These are phyloP conservation scores for Cotesia typhae DNA, from an alignment of 1,140 invertebrate genomes.

Conservation along the genomic window DNA sequence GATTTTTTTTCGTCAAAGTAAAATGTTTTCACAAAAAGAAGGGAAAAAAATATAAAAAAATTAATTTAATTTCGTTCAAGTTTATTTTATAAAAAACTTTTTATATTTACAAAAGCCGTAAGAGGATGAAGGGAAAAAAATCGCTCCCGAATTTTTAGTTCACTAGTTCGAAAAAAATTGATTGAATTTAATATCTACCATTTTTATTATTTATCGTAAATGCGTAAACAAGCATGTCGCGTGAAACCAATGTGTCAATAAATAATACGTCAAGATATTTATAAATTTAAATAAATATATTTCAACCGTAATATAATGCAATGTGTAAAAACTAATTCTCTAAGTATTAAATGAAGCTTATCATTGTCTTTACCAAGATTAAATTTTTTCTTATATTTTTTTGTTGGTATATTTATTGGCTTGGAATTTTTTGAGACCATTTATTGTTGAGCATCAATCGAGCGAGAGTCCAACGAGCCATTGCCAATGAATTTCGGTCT, in stretches of 20 bases:
- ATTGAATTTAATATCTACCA: not conserved
- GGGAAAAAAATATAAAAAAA: not conserved
- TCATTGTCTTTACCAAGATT: conserved; percentile 20
- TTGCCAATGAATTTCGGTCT: conserved; percentile 23
- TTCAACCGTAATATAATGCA: no score
- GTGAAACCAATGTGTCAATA: conserved; percentile 34
- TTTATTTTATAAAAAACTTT: no score
- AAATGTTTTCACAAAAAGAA: conserved; percentile 2
- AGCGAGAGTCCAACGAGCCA: conserved; percentile 11
- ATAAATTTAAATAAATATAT: conserved; percentile 36
- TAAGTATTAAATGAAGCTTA: not conserved
- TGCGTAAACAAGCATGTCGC: conserved; percentile 21
- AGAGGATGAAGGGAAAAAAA: not conserved
- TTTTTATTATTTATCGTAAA: conserved; percentile 10
- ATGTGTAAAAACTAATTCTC: no score
- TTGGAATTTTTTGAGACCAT: not conserved
- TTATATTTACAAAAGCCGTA: no score
- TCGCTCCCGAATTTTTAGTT: not conserved
- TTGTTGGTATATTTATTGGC: not conserved
- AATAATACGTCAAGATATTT: conserved; percentile 22
- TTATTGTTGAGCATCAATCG: not conserved
- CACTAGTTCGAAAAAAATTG: not conserved
- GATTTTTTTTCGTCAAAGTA: not conserved
- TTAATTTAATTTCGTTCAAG: no score
- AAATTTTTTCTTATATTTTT: not conserved